Conservation (phyloP, 2,888 invertebrate species). For the Pomacea canaliculata region DNA sequence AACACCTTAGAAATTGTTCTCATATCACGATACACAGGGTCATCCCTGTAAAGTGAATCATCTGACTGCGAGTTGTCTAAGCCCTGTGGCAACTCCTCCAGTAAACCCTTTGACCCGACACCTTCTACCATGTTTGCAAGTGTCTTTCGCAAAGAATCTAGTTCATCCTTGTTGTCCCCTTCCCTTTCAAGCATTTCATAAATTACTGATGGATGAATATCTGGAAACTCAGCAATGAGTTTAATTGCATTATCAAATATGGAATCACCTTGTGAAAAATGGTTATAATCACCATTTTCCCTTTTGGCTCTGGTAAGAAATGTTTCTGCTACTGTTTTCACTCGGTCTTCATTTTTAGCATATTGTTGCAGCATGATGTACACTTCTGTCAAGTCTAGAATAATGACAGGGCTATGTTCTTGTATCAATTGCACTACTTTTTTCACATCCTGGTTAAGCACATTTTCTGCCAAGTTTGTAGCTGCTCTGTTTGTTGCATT, state of each 20-base stretch:
- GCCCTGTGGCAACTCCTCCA: slow-evolving; percentile 6
- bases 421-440: neutral
- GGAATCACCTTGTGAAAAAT: too few relatives aligned
- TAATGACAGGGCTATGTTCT: neutral
- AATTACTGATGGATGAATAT: slow-evolving; percentile 15
- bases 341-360: neutral
- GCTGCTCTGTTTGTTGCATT: slow-evolving; percentile 34
- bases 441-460: slow-evolving; percentile 5
- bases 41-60: slow-evolving; percentile 46
- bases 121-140: neutral
- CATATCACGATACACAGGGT: slow-evolving; percentile 59
- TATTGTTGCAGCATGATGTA: neutral
- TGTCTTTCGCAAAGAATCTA: neutral
- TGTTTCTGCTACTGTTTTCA: neutral
- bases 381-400: neutral
- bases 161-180: neutral
- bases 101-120: too few relatives aligned
- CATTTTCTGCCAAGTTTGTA: neutral
- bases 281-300: too few relatives aligned
- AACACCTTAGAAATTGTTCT: slow-evolving; percentile 54
- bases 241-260: slow-evolving; percentile 14
- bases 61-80: slow-evolving; percentile 34
- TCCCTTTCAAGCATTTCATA: slow-evolving; percentile 15
- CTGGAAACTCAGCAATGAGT: slow-evolving; percentile 14
- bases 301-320: neutral